Conservation (phyloP, 2,888 invertebrate species). For the Drosophila mayaguana region DNA sequence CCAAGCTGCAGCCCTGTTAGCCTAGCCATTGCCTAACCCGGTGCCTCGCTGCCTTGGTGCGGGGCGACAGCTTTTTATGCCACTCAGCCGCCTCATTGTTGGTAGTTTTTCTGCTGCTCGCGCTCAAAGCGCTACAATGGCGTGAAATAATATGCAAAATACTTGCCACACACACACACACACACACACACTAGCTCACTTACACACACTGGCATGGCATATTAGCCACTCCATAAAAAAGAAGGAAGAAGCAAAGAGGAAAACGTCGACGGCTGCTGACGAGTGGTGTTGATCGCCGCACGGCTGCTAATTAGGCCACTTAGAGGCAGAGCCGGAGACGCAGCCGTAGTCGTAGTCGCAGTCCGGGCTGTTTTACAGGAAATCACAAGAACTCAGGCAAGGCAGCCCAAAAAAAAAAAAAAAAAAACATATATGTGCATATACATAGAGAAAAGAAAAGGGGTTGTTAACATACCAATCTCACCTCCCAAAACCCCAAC, state of each 20-base stretch:
- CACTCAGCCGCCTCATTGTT: slow-evolving; percentile 64
- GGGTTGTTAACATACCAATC: slow-evolving; percentile 40
- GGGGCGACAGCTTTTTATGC: slow-evolving; percentile 76
- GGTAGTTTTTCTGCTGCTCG: slow-evolving; percentile 57
- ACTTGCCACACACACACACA: slow-evolving; percentile 59
- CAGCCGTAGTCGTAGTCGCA: slow-evolving; percentile 3
- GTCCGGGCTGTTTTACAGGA: slow-evolving; percentile 68
- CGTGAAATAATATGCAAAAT: slow-evolving; percentile 83
- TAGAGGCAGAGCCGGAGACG: slow-evolving; percentile 51
- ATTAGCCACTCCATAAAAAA: slow-evolving; percentile 44
- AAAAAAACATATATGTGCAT: background rate
- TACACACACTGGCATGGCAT: slow-evolving; percentile 11
- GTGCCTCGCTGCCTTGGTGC: slow-evolving; percentile 39
- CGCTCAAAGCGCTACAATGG: slow-evolving; percentile 78
- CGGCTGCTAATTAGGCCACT: slow-evolving; percentile 82
- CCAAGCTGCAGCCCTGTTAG: background rate
- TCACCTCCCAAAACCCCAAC: background rate
- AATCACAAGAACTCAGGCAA: slow-evolving; percentile 60
- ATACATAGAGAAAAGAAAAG: slow-evolving; percentile 26
- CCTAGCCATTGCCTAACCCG: slow-evolving; percentile 12
- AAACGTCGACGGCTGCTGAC: slow-evolving; percentile 48
- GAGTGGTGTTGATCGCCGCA: slow-evolving; percentile 82
- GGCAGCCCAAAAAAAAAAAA: slow-evolving; percentile 22
- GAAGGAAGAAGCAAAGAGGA: background rate
- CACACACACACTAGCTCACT: background rate